Evolutionary conservation across 1,140 invertebrate genomes (phyloP), one percentile per base, ranked within the genome.

Genomic region (Heliconius melpomene): DNA sequence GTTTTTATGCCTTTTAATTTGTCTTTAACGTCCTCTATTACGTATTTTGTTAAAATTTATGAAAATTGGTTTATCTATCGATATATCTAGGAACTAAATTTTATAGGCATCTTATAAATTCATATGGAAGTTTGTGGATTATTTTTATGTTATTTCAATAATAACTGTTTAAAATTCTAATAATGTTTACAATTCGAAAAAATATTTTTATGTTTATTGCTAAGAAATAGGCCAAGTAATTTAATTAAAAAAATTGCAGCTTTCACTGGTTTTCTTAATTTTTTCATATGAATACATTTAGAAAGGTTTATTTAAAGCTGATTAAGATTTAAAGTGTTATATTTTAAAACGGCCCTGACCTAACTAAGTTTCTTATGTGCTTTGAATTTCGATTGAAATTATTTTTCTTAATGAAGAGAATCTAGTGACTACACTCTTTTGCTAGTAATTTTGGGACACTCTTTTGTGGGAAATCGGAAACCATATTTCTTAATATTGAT

Each of bases 1-100:
- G 50, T 78, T 32, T 84, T 54, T 66, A 29, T 66, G 60, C 26
- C 26, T 66, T 66, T 66, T 13, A 66, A 66, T 66, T 66, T 66
- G 26, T 26, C 13, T 66, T 66, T 26, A 66, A 66, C 9, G 23
- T 16, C 16, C 60, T 66, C 60, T 66, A 16, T 29, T 66, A 29
- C 26, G 29, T 26, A 29, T 29, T 66, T 23, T 26, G 26, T 66
- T 66, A 5, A 66, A 26, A 66, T 29, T 26, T 66, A 66, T 66
- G 23, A 29, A 26, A 26, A 66, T 66, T 66, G 26, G 60, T 66
- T 29, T 66, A 66, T 57, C 7, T 57, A 23, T 57, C 23, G n/a
- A 57, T 32, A 3, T 57, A 3, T 7, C n/a, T n/a, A 52, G 18
- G 7, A 52, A 20, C 0, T 18, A 52, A 52, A 52, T 52, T 52